A percentile compares a stretch with the other conserved stretches of the same genome.
Evolutionary conservation across 2,113 vertebrate genomes (phyloP).

Genomic region (Neofelis nebulosa): DNA sequence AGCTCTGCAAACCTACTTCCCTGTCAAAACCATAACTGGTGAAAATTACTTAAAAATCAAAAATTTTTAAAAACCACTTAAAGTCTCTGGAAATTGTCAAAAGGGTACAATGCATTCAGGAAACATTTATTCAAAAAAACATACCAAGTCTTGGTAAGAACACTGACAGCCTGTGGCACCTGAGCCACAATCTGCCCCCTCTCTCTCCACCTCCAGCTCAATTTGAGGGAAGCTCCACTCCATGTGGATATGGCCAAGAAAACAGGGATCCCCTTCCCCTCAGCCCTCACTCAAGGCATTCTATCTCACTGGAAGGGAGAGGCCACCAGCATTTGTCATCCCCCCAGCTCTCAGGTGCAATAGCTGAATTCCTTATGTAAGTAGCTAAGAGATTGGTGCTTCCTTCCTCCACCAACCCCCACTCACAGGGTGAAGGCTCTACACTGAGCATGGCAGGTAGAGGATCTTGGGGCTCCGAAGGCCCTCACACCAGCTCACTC

Average conservation of each 20-base stretch:
- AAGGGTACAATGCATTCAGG: not conserved
- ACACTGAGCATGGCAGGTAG: not conserved
- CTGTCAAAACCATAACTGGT: not conserved
- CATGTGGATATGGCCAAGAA: not conserved
- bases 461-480: not conserved
- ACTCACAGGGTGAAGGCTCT: not conserved
- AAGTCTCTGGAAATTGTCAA: not conserved
- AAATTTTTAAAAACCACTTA: not conserved
- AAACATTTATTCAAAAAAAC: not conserved
- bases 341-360: not conserved
- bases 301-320: not conserved
- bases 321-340: not conserved
- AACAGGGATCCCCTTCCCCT: not conserved
- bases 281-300: not conserved
- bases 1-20: not conserved
- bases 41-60: not conserved
- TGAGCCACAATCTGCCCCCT: not conserved
- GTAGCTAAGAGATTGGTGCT: not conserved
- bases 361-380: not conserved
- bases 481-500: not conserved
- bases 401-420: not conserved
- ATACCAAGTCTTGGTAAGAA: not conserved
- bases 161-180: not conserved
- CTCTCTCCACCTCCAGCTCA: not conserved
- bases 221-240: not conserved